Evolutionary conservation across 1,140 invertebrate species (phyloP).

Genomic region (Mizuhopecten yessoensis): DNA sequence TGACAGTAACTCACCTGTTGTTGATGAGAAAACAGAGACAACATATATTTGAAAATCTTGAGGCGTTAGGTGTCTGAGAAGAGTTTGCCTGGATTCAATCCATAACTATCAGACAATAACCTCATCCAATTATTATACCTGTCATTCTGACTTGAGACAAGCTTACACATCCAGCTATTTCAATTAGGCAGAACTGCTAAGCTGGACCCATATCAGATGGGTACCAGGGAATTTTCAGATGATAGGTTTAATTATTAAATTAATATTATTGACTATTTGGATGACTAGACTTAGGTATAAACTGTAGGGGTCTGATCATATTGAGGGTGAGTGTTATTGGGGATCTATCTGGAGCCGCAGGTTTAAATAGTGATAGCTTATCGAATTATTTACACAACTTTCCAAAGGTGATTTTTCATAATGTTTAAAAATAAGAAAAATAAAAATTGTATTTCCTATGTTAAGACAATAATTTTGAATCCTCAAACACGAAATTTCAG

Average conservation of each 20-base stretch:
- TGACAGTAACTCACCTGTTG: not conserved
- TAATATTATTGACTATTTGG: not conserved
- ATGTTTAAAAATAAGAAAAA: no score
- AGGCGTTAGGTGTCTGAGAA: not conserved
- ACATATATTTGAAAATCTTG: not conserved
- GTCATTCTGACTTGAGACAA: not conserved
- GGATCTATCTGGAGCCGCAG: not conserved
- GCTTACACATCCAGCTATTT: not conserved
- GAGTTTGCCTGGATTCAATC: not conserved
- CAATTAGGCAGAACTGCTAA: not conserved
- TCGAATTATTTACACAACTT: no score
- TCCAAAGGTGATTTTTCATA: no score
- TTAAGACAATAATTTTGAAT: no score
- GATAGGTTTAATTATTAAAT: not conserved
- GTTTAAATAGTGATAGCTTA: not conserved
- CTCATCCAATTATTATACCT: not conserved
- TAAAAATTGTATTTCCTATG: no score
- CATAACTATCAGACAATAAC: conserved; percentile 4
- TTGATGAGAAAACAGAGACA: not conserved
- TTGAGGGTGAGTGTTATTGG: not conserved
- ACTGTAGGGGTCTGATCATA: not conserved
- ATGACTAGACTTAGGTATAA: not conserved
- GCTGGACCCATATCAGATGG: not conserved
- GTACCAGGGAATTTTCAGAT: not conserved
- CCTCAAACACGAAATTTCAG: no score